Evolutionary conservation across 2,797 vertebrate species (phyloP).

Genomic region (Coccyzus lansbergi): DNA sequence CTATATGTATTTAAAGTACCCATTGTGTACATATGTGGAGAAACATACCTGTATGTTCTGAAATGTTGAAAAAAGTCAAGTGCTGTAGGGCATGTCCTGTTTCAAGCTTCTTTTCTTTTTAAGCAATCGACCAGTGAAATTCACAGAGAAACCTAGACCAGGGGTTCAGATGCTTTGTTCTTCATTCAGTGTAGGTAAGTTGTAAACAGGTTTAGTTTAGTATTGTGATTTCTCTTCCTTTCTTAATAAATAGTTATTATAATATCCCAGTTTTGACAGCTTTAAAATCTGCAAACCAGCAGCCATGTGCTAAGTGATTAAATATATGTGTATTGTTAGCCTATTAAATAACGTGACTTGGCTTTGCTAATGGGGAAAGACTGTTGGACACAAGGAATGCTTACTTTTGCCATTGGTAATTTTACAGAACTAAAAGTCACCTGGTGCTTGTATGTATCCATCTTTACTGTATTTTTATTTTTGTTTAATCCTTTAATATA

Average conservation of each 20-base stretch:
- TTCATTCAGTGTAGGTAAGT: slow-evolving; percentile 96
- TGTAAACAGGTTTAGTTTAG: neutral
- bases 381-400: neutral
- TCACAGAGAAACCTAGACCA: slow-evolving; percentile 92
- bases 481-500: neutral
- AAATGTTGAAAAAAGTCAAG: neutral
- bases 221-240: neutral
- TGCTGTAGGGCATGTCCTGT: neutral
- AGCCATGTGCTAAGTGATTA: neutral
- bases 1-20: neutral
- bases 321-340: neutral
- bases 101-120: slow-evolving; percentile 43
- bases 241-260: neutral
- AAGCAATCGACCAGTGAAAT: slow-evolving; percentile 93
- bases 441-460: neutral
- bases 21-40: neutral
- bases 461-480: neutral
- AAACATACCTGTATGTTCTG: neutral
- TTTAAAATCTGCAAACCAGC: neutral
- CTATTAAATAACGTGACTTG: neutral
- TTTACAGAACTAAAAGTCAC: neutral
- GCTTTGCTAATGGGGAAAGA: neutral
- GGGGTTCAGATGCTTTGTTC: slow-evolving; percentile 96
- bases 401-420: neutral
- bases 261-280: neutral